Percentiles rank a stretch among this genome's conserved stretches.
Conservation (phyloP, 2,113 vertebrate genomes). For the Bufo bufo region DNA sequence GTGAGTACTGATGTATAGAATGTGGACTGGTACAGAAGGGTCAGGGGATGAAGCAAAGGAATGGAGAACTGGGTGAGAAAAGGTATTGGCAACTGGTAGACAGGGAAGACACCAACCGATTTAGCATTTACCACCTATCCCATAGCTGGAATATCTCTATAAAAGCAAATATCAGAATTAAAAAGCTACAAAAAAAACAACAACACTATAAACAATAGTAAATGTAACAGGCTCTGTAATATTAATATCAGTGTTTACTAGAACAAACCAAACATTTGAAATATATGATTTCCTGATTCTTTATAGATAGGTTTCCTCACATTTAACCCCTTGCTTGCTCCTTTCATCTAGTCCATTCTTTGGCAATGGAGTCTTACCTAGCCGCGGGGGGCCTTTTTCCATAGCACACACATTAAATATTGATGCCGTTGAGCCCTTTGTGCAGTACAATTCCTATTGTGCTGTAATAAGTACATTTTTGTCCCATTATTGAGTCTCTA, state of each 20-base stretch:
- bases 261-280: neutral
- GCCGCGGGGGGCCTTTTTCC: neutral
- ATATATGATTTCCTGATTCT: neutral
- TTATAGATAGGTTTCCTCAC: neutral
- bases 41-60: too few relatives aligned
- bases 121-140: too few relatives aligned
- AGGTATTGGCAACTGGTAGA: too few relatives aligned
- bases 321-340: neutral
- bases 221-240: neutral
- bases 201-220: neutral
- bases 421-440: neutral
- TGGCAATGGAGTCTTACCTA: neutral
- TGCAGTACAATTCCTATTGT: neutral
- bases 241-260: neutral
- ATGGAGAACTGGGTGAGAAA: too few relatives aligned
- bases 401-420: neutral
- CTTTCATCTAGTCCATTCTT: neutral
- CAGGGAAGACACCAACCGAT: too few relatives aligned
- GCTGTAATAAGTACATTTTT: slow-evolving; percentile 1
- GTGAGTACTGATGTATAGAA: too few relatives aligned
- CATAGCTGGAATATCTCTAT: neutral
- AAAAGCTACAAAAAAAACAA: neutral
- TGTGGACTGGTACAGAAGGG: too few relatives aligned
- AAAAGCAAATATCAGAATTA: neutral
- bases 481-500: neutral